phyloP scores from a whole-genome alignment of 1,140 invertebrate species.

The Lepidostoma basale region DNA sequence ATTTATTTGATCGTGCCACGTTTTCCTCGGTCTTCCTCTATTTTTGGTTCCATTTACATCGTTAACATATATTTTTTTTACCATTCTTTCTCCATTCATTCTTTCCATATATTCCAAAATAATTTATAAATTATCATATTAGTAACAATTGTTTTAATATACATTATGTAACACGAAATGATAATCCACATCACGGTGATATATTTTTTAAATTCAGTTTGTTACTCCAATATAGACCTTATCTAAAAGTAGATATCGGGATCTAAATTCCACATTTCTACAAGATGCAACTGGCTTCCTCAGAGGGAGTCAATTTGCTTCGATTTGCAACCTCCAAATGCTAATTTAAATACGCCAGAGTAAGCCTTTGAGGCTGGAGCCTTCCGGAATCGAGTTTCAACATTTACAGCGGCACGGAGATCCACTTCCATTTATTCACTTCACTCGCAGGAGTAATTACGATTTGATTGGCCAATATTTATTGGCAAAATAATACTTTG shows the following conservation, averaged over 20 bases:
- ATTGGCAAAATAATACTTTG: not conserved
- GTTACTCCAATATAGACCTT: not conserved
- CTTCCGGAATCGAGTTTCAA: slow-evolving; percentile 14
- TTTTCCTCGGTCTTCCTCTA: too few relatives aligned
- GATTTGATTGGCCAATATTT: slow-evolving; percentile 8
- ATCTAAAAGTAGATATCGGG: not conserved
- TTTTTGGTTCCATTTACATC: too few relatives aligned
- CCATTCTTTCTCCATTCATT: too few relatives aligned
- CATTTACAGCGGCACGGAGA: slow-evolving; percentile 7
- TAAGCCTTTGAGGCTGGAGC: slow-evolving; percentile 27
- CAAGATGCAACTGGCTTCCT: slow-evolving; percentile 26
- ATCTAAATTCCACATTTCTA: not conserved
- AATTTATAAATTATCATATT: not conserved
- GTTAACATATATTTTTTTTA: too few relatives aligned
- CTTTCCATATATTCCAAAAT: not conserved
- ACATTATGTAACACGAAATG: not conserved
- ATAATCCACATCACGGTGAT: not conserved
- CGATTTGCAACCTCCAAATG: slow-evolving; percentile 39
- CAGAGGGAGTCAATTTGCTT: slow-evolving; percentile 39
- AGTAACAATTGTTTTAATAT: not conserved
- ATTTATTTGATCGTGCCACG: too few relatives aligned
- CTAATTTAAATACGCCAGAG: slow-evolving; percentile 40
- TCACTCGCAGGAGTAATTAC: slow-evolving; percentile 14
- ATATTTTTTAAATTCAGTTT: not conserved
- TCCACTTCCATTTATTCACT: slow-evolving; percentile 19